Conservation (phyloP, 2,797 vertebrate genomes). For the Phalloptychus januarius region DNA sequence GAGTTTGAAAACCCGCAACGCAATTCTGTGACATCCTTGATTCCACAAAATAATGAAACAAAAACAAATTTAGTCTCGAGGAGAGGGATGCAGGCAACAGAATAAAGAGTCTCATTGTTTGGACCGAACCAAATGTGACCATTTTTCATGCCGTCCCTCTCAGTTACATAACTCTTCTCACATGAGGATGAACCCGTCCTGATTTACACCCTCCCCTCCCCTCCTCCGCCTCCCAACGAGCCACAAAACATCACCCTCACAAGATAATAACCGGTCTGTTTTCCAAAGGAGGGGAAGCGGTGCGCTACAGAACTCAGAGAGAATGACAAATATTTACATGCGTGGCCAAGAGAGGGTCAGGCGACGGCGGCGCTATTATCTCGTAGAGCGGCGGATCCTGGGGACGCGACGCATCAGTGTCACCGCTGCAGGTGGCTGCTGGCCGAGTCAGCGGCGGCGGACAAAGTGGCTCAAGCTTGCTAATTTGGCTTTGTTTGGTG, state of each 20-base stretch:
- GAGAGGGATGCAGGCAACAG: neutral
- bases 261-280: slow-evolving; percentile 76
- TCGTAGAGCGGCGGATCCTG: slow-evolving; percentile 29
- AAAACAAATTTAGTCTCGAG: neutral
- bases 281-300: slow-evolving; percentile 68
- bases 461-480: neutral
- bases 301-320: slow-evolving; percentile 56
- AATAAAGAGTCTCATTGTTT: neutral
- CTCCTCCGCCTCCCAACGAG: slow-evolving; percentile 18
- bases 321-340: slow-evolving; percentile 79
- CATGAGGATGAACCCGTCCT: slow-evolving; percentile 45
- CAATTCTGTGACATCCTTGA: neutral
- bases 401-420: slow-evolving; percentile 29
- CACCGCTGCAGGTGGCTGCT: neutral
- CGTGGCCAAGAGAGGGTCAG: slow-evolving; percentile 46
- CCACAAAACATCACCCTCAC: slow-evolving; percentile 37
- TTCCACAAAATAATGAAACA: neutral
- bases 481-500: neutral
- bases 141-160: slow-evolving; percentile 47
- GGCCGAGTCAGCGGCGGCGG: neutral
- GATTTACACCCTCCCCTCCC: slow-evolving; percentile 35
- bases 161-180: slow-evolving; percentile 41
- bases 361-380: slow-evolving; percentile 58
- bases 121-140: slow-evolving; percentile 6
- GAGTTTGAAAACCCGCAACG: neutral